Conservation (phyloP, 1,140 invertebrate species). For the Sesamia nonagrioides region DNA sequence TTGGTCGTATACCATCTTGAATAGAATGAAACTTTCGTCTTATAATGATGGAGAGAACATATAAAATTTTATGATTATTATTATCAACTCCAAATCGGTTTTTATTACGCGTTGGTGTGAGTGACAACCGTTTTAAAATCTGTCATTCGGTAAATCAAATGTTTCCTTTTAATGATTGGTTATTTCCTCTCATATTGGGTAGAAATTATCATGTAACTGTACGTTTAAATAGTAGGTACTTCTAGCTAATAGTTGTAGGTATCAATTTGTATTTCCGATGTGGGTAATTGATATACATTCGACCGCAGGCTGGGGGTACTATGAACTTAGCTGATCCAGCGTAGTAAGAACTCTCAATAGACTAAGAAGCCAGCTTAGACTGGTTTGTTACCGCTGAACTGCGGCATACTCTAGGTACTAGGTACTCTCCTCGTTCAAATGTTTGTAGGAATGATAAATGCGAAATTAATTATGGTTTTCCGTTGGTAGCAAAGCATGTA, state of each 20-base stretch:
- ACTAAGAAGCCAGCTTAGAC: no score
- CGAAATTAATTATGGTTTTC: slow-evolving; percentile 34
- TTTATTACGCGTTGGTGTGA: slow-evolving; percentile 38
- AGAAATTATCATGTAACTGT: slow-evolving; percentile 18
- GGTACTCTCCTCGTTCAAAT: not conserved
- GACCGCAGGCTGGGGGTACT: not conserved
- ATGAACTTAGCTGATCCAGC: no score
- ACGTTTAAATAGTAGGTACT: not conserved
- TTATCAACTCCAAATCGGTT: slow-evolving; percentile 14
- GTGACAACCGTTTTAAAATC: slow-evolving; percentile 26
- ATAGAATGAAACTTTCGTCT: not conserved
- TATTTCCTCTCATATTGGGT: not conserved
- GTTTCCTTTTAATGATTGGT: slow-evolving; percentile 32
- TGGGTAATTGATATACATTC: not conserved
- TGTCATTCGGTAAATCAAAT: slow-evolving; percentile 21
- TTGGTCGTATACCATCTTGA: not conserved
- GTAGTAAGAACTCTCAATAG: no score
- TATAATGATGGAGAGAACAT: not conserved
- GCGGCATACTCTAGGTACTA: no score
- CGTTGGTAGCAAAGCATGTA: not conserved
- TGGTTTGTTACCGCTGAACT: no score
- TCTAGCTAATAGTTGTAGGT: not conserved
- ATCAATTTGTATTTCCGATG: slow-evolving; percentile 30
- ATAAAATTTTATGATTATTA: slow-evolving; percentile 17
- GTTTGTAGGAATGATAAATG: slow-evolving; percentile 19